These are phyloP conservation scores for Sciurus niger DNA, from an alignment of 2,113 vertebrate species.

Conservation along the genomic window DNA sequence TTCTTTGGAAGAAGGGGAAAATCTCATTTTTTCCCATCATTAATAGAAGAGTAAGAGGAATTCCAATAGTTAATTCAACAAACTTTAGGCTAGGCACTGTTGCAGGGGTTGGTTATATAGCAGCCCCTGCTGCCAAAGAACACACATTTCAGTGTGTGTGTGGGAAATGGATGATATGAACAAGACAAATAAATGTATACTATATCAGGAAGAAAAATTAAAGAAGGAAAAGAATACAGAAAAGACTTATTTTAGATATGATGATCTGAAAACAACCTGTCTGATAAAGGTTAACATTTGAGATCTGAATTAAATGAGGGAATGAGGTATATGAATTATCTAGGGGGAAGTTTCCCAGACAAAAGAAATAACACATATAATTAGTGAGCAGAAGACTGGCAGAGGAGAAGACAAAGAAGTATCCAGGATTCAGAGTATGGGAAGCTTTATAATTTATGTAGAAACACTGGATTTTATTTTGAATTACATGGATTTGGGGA, in stretches of 20 bases:
- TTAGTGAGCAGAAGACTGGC: not conserved
- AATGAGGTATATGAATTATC: not conserved
- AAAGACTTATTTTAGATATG: not conserved
- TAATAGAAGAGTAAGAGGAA: conserved; percentile 24
- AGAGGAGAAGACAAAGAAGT: not conserved
- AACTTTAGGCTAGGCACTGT: not conserved
- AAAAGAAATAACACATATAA: not conserved
- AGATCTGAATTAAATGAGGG: not conserved
- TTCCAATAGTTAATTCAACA: conserved; percentile 11
- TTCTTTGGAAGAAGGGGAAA: not conserved
- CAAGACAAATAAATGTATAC: not conserved
- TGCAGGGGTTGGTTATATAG: not conserved
- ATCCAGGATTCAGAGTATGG: not conserved
- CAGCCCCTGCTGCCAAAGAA: not conserved
- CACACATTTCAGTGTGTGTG: not conserved
- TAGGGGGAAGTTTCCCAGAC: not conserved
- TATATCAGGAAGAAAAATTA: not conserved
- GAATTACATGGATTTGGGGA: not conserved
- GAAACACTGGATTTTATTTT: conserved; percentile 21
- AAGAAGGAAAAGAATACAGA: not conserved
- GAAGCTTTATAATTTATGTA: not conserved
- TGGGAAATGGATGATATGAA: not conserved
- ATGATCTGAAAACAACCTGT: not conserved
- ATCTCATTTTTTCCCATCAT: not conserved
- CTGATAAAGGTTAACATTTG: not conserved